A percentile compares a stretch with the other conserved stretches of the same genome.
phyloP scores from a whole-genome alignment of 2,888 invertebrate genomes.

The Stenichneumon culpator region DNA sequence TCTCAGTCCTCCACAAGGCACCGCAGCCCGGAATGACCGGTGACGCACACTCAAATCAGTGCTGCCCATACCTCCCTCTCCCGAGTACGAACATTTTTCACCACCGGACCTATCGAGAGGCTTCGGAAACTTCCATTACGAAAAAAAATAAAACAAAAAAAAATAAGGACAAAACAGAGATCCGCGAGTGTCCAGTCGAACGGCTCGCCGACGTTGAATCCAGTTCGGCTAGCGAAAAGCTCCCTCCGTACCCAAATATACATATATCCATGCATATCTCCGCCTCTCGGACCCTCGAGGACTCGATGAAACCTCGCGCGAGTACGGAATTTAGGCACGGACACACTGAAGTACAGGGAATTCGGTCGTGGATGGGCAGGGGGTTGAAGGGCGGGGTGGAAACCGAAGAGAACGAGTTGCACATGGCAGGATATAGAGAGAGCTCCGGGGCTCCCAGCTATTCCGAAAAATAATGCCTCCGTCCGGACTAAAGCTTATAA shows the following conservation, averaged over 20 bases:
- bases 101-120: slow-evolving; percentile 60
- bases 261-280: slow-evolving; percentile 22
- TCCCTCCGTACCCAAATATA: slow-evolving; percentile 31
- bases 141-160: slow-evolving; percentile 47
- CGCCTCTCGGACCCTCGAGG: slow-evolving; percentile 62
- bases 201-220: slow-evolving; percentile 49
- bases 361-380: slow-evolving; percentile 60
- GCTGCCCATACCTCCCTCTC: background rate
- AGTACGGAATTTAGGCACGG: slow-evolving; percentile 52
- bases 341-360: slow-evolving; percentile 20
- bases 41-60: background rate
- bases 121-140: slow-evolving; percentile 57
- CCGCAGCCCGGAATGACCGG: background rate
- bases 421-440: slow-evolving; percentile 15
- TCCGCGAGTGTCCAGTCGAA: slow-evolving; percentile 58
- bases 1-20: background rate
- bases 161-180: slow-evolving; percentile 30
- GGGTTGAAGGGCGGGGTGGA: slow-evolving; percentile 10
- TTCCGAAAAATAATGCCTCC: slow-evolving; percentile 73
- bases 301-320: slow-evolving; percentile 62
- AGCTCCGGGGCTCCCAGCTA: slow-evolving; percentile 53
- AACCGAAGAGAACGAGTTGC: background rate
- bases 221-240: slow-evolving; percentile 52
- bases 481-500: slow-evolving; percentile 80
- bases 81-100: background rate